A percentile compares a stretch with the other conserved stretches of the same genome.
Evolutionary conservation across 2,797 vertebrate genomes (phyloP).

Genomic region (Tarsius wallacei): DNA sequence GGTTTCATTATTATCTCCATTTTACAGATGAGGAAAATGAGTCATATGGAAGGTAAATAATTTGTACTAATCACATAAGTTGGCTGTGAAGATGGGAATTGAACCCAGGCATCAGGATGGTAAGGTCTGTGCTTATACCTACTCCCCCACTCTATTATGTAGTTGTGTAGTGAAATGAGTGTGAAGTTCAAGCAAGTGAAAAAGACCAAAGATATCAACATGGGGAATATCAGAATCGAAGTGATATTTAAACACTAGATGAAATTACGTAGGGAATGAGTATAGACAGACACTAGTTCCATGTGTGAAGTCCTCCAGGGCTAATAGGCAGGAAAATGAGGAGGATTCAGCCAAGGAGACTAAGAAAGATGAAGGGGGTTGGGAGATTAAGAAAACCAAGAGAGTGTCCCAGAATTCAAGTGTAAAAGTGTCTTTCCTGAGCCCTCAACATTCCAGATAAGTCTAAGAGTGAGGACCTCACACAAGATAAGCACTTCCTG

Average conservation of each 20-base stretch:
- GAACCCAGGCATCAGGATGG: background rate
- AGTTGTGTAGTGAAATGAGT: background rate
- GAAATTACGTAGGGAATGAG: background rate
- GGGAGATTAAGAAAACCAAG: background rate
- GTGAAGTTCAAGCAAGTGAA: background rate
- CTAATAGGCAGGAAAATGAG: background rate
- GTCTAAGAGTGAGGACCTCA: background rate
- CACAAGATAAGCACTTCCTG: background rate
- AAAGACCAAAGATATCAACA: background rate
- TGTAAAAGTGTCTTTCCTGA: background rate
- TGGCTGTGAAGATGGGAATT: background rate
- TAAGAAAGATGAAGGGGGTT: background rate
- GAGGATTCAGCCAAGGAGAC: background rate
- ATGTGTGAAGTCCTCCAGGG: background rate
- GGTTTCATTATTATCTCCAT: background rate
- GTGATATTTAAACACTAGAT: background rate
- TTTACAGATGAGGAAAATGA: background rate
- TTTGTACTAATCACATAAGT: background rate
- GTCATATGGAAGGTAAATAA: background rate
- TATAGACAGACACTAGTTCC: background rate
- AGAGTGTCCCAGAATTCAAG: background rate
- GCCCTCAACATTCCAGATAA: background rate
- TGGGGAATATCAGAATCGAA: background rate
- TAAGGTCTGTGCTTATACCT: background rate
- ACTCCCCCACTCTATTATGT: accelerated